Evolutionary conservation across 2,888 invertebrate genomes (phyloP), one percentile per base, ranked within the genome.

Genomic region (Xylophagus ater): DNA sequence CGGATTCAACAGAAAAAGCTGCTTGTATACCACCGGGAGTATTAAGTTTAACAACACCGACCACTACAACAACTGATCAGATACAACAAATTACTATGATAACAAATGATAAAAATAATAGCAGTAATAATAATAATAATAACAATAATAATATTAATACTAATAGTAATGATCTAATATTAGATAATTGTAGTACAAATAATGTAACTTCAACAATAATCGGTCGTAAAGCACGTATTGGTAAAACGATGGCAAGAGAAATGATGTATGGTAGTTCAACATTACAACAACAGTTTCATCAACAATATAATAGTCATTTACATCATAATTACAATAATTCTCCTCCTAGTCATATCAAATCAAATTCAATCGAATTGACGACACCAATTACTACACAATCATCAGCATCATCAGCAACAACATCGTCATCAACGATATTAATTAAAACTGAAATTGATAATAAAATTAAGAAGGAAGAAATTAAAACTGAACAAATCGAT

Each of bases 161-260:
- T 31, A 32, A 28, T 32, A 38, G 29, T 32, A 32, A 26, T 19
- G 10, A 30, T 33, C n/a, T n/a, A n/a, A n/a, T n/a, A n/a, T n/a
- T n/a, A n/a, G n/a, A n/a, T n/a, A n/a, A n/a, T n/a, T n/a, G n/a
- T n/a, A n/a, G n/a, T n/a, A n/a, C n/a, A n/a, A n/a, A n/a, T n/a
- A n/a, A n/a, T n/a, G n/a, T 6, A 4, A 15, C 12, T 21, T 25
- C 26, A 41, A 34, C 17, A 15, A 24, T 33, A 26, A 40, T 56
- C 30, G 64, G 65, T 28, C 58, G 72, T 24, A 71, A 70, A 53
- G 73, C 73, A 19, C 65, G 74, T 37, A 63, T 74, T 34, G 73
- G 74, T 33, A 81, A 81, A 56, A 76, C 71, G 19, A 80, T 79
- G 76, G 80, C 78, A 7, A 65, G 80, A 14, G 73, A 76, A 49